Evolutionary conservation across 2,797 vertebrate genomes (phyloP), one percentile per base, ranked within the genome.

Genomic region (Peromyscus attwateri): DNA sequence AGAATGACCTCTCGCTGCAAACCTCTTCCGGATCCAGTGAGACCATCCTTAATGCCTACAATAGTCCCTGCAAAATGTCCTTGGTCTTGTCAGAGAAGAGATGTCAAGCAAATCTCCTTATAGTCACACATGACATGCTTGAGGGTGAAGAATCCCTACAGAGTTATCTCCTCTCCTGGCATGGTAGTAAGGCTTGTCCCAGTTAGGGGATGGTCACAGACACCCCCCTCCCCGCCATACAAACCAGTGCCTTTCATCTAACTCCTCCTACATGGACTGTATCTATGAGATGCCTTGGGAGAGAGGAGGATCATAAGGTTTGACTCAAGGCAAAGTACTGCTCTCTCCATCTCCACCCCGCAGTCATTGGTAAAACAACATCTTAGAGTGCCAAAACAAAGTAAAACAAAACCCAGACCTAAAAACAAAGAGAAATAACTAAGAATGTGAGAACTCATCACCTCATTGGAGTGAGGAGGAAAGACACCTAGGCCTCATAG

Each of bases 101-200:
- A 92, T 96, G 95, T 98, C 98, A 97, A 94, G 97, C 97, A 98
- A 95, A 87, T 40, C 49, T 82, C 4, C 81, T 76, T 94, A 95
- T 97, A 12, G 85, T 97, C 93, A 87, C 96, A 91, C 81, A 46
- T 27, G 91, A 96, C 83, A 37, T 95, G 52, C 11, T 23, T 96
- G 91, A 52, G 5, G 27, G 2, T 46, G 0, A 97, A 57, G 0
- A 91, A 77, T 93, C 84, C 81, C 93, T 8, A 0, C 55, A 49
- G 9, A 94, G 83, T 88, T 73, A 92, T 94, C 93, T 93, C 87
- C 5, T 0, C 55, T 25, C 0, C 2, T 62, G 89, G 81, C 79
- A 82, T 16, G 49, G 79, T 62, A 0, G 27, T 81, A 52, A 71
- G 0, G 0, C 0, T 73, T 34, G 85, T 85, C 46, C 68, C 6